These are phyloP conservation scores for Campopleginae sp. DNA, from an alignment of 2,888 invertebrate genomes.

Conservation along the genomic window DNA sequence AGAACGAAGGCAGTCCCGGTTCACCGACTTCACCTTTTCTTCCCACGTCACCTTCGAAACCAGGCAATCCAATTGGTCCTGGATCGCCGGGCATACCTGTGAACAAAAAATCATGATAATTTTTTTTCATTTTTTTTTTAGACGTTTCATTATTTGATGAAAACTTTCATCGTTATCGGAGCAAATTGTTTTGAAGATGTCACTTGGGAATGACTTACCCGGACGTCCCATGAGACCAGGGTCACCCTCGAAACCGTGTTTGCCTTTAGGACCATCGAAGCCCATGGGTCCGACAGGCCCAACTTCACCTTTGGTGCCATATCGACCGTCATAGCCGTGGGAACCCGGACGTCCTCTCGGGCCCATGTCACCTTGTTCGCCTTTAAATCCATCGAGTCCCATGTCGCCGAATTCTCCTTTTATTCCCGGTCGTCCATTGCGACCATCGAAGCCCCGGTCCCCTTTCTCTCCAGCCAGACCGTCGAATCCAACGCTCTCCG, in stretches of 20 bases:
- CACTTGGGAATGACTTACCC: slow-evolving; percentile 78
- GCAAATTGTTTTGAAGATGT: not conserved
- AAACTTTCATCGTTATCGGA: not conserved
- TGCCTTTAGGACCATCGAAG: slow-evolving; percentile 87
- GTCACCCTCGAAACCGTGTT: slow-evolving; percentile 87
- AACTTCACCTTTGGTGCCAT: slow-evolving; percentile 91
- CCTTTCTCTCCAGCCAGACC: slow-evolving; percentile 78
- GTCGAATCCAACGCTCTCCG: slow-evolving; percentile 74
- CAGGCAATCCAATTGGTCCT: slow-evolving; percentile 82
- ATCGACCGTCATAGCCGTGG: slow-evolving; percentile 79
- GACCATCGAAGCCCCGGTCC: slow-evolving; percentile 81
- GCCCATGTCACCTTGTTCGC: slow-evolving; percentile 87
- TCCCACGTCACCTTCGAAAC: slow-evolving; percentile 88
- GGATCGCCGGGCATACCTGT: slow-evolving; percentile 85
- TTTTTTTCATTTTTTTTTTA: too few relatives aligned
- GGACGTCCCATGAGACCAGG: slow-evolving; percentile 87
- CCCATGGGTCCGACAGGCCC: slow-evolving; percentile 92
- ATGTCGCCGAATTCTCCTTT: slow-evolving; percentile 83
- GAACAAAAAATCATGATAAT: not conserved
- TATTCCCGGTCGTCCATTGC: slow-evolving; percentile 81
- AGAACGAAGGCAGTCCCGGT: slow-evolving; percentile 81
- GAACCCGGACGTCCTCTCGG: slow-evolving; percentile 73
- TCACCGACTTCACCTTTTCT: slow-evolving; percentile 87
- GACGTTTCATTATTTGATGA: not conserved
- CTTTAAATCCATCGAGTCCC: slow-evolving; percentile 86